These are phyloP conservation scores for Austrofundulus limnaeus DNA, from an alignment of 2,113 vertebrate species.

Conservation along the genomic window DNA sequence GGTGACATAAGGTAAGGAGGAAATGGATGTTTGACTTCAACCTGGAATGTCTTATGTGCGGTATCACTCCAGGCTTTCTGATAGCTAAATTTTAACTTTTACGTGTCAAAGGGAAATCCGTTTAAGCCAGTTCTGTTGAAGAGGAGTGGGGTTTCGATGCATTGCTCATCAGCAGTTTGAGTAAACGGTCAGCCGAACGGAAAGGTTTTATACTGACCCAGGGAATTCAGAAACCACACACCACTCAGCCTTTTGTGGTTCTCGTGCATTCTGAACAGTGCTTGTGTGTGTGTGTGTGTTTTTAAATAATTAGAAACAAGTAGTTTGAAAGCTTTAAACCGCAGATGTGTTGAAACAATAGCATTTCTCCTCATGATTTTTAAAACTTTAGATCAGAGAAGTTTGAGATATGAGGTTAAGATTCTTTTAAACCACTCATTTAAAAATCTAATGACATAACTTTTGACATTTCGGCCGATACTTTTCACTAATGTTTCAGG, in stretches of 20 bases:
- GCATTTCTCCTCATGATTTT: background rate
- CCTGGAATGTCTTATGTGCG: constrained; percentile 8
- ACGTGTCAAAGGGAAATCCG: background rate
- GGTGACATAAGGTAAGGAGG: constrained; percentile 1
- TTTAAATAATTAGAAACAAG: constrained; percentile 3
- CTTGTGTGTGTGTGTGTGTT: background rate
- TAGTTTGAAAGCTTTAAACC: background rate
- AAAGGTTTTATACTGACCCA: no score
- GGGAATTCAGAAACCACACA: no score
- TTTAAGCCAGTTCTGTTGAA: no score
- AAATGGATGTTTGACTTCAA: background rate
- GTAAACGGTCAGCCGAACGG: background rate
- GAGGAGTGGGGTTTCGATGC: background rate
- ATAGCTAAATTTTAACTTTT: constrained; percentile 30
- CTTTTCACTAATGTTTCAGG: background rate
- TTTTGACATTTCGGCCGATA: no score
- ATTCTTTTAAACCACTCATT: background rate
- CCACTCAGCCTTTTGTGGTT: no score
- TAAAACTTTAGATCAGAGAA: background rate
- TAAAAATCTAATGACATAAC: background rate
- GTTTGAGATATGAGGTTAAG: background rate
- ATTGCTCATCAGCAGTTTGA: background rate
- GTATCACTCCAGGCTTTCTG: constrained; percentile 1
- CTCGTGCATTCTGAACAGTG: no score
- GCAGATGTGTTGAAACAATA: no score